Conservation (phyloP, 2,113 vertebrate genomes). For the Todiramphus chloris region DNA sequence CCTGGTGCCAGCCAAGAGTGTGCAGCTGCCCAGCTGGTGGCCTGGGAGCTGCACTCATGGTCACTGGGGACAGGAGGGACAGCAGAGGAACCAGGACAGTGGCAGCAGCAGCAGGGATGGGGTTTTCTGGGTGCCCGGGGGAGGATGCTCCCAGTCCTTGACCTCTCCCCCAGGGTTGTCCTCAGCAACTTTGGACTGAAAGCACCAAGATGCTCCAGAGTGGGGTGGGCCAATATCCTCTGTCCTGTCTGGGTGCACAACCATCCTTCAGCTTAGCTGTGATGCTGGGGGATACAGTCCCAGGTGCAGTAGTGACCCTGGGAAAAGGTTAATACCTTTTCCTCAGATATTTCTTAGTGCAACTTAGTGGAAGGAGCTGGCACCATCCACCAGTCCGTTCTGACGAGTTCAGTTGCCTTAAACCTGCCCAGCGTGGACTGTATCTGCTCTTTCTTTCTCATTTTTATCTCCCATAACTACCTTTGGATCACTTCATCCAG, state of each 20-base stretch:
- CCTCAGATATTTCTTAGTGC: background rate
- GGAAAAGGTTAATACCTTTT: background rate
- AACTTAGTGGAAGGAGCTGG: background rate
- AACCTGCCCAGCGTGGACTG: accelerated
- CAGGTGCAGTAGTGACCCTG: accelerated
- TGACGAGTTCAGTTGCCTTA: background rate
- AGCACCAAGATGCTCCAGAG: background rate
- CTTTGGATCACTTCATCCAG: background rate
- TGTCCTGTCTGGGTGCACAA: background rate
- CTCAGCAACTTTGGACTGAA: background rate
- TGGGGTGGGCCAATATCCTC: background rate
- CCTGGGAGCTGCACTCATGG: accelerated
- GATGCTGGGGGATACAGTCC: background rate
- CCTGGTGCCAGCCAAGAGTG: accelerated
- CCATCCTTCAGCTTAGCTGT: background rate
- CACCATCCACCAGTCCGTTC: background rate
- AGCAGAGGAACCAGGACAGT: background rate
- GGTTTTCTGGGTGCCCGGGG: background rate
- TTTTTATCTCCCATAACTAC: background rate
- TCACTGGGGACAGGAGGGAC: background rate
- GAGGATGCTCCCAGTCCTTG: background rate
- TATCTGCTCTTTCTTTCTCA: background rate
- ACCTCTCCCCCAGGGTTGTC: background rate
- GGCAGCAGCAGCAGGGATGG: background rate
- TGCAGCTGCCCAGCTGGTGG: accelerated